A percentile compares a stretch with the other conserved stretches of the same genome.
Evolutionary conservation across 2,113 vertebrate genomes (phyloP).

Genomic region (Podocnemis expansa): DNA sequence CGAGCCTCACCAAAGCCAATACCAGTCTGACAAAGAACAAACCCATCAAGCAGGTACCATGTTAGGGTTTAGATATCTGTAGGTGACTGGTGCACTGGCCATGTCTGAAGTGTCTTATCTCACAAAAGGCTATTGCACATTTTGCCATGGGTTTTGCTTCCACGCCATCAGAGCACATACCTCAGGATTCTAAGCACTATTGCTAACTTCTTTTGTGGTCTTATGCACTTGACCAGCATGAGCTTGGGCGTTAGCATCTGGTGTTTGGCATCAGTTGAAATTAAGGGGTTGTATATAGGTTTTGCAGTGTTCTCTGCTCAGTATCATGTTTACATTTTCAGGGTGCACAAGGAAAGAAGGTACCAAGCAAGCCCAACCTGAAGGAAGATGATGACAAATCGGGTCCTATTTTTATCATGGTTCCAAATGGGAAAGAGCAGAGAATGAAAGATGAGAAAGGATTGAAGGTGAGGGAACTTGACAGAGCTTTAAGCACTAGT

Average conservation of each 20-base stretch:
- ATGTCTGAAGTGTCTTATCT: background rate
- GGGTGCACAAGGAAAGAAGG: slow-evolving; percentile 89
- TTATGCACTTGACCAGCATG: slow-evolving; percentile 39
- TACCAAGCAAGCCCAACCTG: slow-evolving; percentile 81
- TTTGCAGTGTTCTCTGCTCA: background rate
- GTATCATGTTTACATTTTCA: slow-evolving; percentile 54
- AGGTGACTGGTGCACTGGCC: slow-evolving; percentile 48
- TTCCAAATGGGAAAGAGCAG: slow-evolving; percentile 95
- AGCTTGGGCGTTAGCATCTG: slow-evolving; percentile 12
- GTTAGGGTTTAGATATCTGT: background rate
- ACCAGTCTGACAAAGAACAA: slow-evolving; percentile 80
- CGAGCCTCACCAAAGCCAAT: slow-evolving; percentile 70
- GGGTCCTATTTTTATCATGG: slow-evolving; percentile 90
- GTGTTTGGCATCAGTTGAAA: background rate
- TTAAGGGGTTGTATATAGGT: background rate
- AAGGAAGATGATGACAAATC: slow-evolving; percentile 96
- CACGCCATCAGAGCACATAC: slow-evolving; percentile 48
- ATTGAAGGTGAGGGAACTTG: slow-evolving; percentile 85
- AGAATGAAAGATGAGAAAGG: slow-evolving; percentile 95
- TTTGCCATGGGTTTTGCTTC: slow-evolving; percentile 24
- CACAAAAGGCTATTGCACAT: slow-evolving; percentile 36
- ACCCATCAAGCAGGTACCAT: slow-evolving; percentile 79
- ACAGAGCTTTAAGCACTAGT: accelerated
- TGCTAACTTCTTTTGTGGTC: slow-evolving; percentile 48
- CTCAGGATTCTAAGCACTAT: slow-evolving; percentile 45